Evolutionary conservation across 2,888 invertebrate genomes (phyloP), one percentile per base, ranked within the genome.

Genomic region (Eupithecia vulgata): DNA sequence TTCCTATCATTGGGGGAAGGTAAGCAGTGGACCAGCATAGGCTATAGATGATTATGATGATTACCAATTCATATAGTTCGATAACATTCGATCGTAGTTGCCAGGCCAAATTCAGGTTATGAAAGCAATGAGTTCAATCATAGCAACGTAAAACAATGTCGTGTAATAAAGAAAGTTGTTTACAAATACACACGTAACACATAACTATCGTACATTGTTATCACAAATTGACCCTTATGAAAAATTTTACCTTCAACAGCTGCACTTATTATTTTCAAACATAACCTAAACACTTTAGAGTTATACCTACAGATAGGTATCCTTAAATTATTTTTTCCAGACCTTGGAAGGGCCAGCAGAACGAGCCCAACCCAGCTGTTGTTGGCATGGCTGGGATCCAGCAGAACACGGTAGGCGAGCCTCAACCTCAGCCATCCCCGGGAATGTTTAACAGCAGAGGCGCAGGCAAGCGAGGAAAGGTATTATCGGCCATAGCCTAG

Each of bases 271-370:
- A 7, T 3, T n/a, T 48, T 48, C n/a, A n/a, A n/a, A 48, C 7
- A 48, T 48, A n/a, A 7, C 17, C 7, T n/a, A 7, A 48, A 48
- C n/a, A 8, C 8, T 48, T 6, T 48, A n/a, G 8, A 48, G 48
- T 1, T 8, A 45, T 15, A 40, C 12, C 45, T 45, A 57, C 21
- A 57, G 10, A 57, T 57, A 12, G 10, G 5, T 5, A 66, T 35
- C 5, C n/a, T 68, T 64, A 45, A 45, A 17, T n/a, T 2, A 7
- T n/a, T 57, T 57, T 64, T 64, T 45, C 72, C 80, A 93, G 94
- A 74, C 93, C 94, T 15, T 94, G 94, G 94, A 94, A 94, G 78
- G 94, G 94, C 10, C 94, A 94, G 74, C 94, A 93, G 79, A 93
- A 93, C 71, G 94, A 94, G 78, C 93, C 93, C 0, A 94, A 89